Evolutionary conservation across 2,888 invertebrate genomes (phyloP).

Genomic region (Pogonocherus hispidulus): DNA sequence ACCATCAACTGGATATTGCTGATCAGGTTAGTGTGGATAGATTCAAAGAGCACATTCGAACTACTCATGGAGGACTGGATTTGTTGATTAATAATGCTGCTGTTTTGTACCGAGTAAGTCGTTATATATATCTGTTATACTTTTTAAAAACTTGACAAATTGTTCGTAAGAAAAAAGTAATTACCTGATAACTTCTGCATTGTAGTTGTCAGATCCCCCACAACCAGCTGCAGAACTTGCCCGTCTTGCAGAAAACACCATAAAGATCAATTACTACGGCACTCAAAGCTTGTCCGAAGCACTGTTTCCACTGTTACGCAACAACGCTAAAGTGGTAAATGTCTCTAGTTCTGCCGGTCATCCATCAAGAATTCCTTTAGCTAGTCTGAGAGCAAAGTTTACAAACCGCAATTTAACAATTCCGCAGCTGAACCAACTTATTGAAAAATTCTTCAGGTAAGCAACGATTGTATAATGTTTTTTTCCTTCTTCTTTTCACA

Average conservation of each 20-base stretch:
- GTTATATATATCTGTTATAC: too few species aligned
- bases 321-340: slow-evolving; percentile 82
- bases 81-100: slow-evolving; percentile 84
- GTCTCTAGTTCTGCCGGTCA: slow-evolving; percentile 81
- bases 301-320: slow-evolving; percentile 79
- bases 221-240: slow-evolving; percentile 76
- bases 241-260: slow-evolving; percentile 79
- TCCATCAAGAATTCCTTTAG: slow-evolving; percentile 74
- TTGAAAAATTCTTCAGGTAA: slow-evolving; percentile 79
- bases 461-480: slow-evolving; percentile 19
- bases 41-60: slow-evolving; percentile 74
- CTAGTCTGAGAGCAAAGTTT: slow-evolving; percentile 72
- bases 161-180: neutral
- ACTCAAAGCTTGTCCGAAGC: slow-evolving; percentile 76
- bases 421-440: slow-evolving; percentile 73
- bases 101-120: slow-evolving; percentile 74
- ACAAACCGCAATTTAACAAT: slow-evolving; percentile 72
- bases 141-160: neutral
- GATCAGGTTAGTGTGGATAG: slow-evolving; percentile 72
- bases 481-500: too few species aligned
- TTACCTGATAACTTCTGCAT: too few species aligned
- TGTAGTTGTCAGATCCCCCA: slow-evolving; percentile 66
- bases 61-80: slow-evolving; percentile 78
- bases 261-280: slow-evolving; percentile 79
- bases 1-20: slow-evolving; percentile 80